phyloP scores from a whole-genome alignment of 2,797 vertebrate genomes.

The Falco concolor region DNA sequence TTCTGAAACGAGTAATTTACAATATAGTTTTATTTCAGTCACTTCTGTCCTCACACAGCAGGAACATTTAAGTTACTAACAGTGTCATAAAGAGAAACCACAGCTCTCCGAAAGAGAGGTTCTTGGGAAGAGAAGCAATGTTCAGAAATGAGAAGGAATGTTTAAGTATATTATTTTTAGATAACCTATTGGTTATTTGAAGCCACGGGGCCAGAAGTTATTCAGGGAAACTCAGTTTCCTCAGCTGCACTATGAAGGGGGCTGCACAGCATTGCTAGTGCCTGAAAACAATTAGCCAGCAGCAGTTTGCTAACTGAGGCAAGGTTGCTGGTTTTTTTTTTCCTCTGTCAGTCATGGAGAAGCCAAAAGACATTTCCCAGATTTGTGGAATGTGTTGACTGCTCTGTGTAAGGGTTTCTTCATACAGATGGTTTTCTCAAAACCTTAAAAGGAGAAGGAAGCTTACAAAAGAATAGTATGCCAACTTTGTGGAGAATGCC shows the following conservation, averaged over 20 bases:
- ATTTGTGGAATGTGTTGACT: not conserved
- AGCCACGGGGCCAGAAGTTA: not conserved
- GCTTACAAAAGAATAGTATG: not conserved
- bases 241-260: not conserved
- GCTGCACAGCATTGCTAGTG: not conserved
- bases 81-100: not conserved
- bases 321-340: not conserved
- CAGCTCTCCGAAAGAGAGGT: not conserved
- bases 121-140: not conserved
- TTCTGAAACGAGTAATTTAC: not conserved
- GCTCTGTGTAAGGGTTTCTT: not conserved
- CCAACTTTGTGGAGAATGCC: not conserved
- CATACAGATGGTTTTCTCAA: not conserved
- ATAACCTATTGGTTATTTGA: not conserved
- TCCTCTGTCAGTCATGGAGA: not conserved
- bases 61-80: not conserved
- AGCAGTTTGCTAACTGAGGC: not conserved
- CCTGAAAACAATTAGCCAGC: not conserved
- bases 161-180: not conserved
- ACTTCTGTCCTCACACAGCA: not conserved
- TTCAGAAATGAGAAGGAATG: not conserved
- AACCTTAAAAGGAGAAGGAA: not conserved
- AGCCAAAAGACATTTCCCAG: not conserved
- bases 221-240: not conserved
- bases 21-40: not conserved